Base-by-base conservation (phyloP, 2,797 vertebrate species). In the Tokudaia muenninki region DNA sequence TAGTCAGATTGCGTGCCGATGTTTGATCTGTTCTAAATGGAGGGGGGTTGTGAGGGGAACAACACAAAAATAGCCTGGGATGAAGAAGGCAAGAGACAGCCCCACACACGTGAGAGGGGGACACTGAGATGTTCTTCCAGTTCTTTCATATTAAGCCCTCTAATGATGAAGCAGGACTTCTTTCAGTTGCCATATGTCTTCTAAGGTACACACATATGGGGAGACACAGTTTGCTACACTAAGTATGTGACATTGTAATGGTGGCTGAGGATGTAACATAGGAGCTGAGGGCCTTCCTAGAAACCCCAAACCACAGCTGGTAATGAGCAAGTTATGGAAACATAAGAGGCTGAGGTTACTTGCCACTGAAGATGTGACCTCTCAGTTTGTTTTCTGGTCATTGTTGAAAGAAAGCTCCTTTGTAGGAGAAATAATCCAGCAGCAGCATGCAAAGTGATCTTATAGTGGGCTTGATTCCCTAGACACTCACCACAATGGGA, bases 111-210 rank as follows among this genome's bases (percentile, higher is more conserved):
- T 92, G 89, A 91, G 95, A 93, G 92, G 72, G 63, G 92, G 72
- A 74, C 55, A 86, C 96, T 94, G 55, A 55, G 11, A n/a, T 72
- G 41, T 74, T 94, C 92, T 87, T 97, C 98, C 96, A 92, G 70
- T 96, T 61, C 94, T 96, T 94, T 98, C 97, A 78, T 96, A 94
- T 97, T 97, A 97, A 97, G 97, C 91, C n/a, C 93, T 97, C 6
- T 44, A 96, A 97, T 92, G 67, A 96, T 97, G 97, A 97, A 94
- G 89, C 6, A 81, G 41, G 57, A 79, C 93, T 97, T 98, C 87
- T 78, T 97, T 95, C 97, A 94, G 97, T 97, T 97, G 93, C 82
- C 75, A 16, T 92, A 37, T 95, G 92, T 95, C 97, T 87, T 57
- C 92, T 92, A 93, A 97, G 93, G 97, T 61, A 5, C 50, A 57